A percentile compares a stretch with the other conserved stretches of the same genome.
These are phyloP conservation scores for Halocynthia aurantium DNA, from an alignment of 23 tunicate genomes.

Conservation along the genomic window DNA sequence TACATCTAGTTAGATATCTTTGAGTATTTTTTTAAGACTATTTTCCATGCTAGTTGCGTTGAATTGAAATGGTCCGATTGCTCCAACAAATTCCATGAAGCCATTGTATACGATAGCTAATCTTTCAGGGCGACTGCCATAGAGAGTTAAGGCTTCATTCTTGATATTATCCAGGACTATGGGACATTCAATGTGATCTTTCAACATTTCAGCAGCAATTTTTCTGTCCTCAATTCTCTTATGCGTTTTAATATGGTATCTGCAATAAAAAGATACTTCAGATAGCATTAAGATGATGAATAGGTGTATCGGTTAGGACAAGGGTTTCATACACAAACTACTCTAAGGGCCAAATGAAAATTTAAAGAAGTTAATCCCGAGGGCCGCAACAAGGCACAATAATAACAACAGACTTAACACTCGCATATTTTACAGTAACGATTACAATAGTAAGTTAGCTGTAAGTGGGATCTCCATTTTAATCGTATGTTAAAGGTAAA, in stretches of 20 bases:
- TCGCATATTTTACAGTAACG: too few relatives aligned
- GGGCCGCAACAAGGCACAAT: too few relatives aligned
- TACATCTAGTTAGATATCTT: too few relatives aligned
- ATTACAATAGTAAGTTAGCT: too few relatives aligned
- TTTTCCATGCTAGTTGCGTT: not conserved
- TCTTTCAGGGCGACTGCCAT: conserved; percentile 18
- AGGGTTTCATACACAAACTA: too few relatives aligned
- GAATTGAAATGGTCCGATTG: conserved; percentile 4
- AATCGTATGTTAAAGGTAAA: too few relatives aligned
- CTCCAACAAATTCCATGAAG: conserved; percentile 1
- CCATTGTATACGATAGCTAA: conserved; percentile 1
- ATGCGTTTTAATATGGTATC: conserved; percentile 19
- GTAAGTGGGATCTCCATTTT: too few relatives aligned
- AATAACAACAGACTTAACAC: too few relatives aligned
- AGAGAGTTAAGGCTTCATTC: conserved; percentile 18
- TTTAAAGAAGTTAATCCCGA: too few relatives aligned
- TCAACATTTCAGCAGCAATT: conserved; percentile 29
- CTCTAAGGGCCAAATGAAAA: too few relatives aligned
- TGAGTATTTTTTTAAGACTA: not conserved
- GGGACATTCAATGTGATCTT: conserved; percentile 21
- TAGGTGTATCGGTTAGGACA: too few relatives aligned
- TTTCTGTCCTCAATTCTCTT: conserved; percentile 18
- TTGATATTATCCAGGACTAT: conserved; percentile 29
- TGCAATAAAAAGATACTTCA: not conserved
- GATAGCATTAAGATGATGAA: too few relatives aligned